Percentiles rank a stretch among this genome's conserved stretches.
These are phyloP conservation scores for Thomomys bottae DNA, from an alignment of 2,113 vertebrate species.

Conservation along the genomic window DNA sequence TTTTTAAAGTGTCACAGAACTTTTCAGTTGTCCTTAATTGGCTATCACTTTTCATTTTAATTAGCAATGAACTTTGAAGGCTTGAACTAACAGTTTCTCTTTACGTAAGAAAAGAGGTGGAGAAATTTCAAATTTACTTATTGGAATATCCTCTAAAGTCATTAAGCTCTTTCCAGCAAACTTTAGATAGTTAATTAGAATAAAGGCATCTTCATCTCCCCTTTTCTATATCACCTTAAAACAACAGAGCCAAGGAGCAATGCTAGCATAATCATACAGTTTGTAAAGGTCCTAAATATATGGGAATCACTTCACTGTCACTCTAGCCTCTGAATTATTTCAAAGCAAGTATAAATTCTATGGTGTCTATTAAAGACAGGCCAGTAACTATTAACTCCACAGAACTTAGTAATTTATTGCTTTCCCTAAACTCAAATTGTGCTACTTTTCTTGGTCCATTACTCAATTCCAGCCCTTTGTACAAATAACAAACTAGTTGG, in stretches of 20 bases:
- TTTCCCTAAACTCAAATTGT: not conserved
- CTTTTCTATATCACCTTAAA: slow-evolving; percentile 39
- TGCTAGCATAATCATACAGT: not conserved
- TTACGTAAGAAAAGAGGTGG: slow-evolving; percentile 33
- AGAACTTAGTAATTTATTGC: not conserved
- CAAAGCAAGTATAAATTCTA: not conserved
- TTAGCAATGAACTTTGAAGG: slow-evolving; percentile 41
- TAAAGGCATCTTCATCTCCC: slow-evolving; percentile 31
- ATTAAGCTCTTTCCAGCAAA: slow-evolving; percentile 12
- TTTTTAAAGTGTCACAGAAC: slow-evolving; percentile 24
- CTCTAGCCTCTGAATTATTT: not conserved
- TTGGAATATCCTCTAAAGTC: slow-evolving; percentile 25
- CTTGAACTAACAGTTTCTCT: slow-evolving; percentile 56
- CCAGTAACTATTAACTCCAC: not conserved
- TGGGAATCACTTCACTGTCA: not conserved
- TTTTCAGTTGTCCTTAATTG: slow-evolving; percentile 19
- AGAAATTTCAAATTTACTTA: slow-evolving; percentile 48
- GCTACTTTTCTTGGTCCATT: not conserved
- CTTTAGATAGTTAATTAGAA: slow-evolving; percentile 47
- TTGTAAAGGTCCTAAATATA: not conserved
- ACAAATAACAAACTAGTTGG: not conserved
- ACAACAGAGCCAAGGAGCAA: not conserved
- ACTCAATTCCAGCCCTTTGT: not conserved
- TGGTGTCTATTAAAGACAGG: not conserved
- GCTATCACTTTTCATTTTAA: slow-evolving; percentile 53